Evolutionary conservation across 2,888 invertebrate genomes (phyloP).

Genomic region (Cheilosia soror): DNA sequence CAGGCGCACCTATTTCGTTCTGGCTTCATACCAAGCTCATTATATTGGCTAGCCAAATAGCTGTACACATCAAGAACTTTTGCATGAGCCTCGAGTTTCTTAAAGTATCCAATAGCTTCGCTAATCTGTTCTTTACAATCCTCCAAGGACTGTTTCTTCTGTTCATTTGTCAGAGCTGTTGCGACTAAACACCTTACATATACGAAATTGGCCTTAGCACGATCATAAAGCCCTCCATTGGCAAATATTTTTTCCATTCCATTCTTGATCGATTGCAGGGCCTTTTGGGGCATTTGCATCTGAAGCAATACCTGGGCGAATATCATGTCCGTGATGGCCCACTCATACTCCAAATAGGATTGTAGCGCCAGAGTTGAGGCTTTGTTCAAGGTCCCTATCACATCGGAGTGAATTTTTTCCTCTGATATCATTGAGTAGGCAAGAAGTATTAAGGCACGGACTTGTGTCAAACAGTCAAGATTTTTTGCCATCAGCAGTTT

Average conservation of each 20-base stretch:
- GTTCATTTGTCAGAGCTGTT: constrained; percentile 84
- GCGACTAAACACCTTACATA: constrained; percentile 92
- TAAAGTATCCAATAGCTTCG: constrained; percentile 88
- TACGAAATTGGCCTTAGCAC: constrained; percentile 90
- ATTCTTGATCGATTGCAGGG: constrained; percentile 88
- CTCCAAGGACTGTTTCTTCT: constrained; percentile 77
- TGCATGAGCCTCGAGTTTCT: constrained; percentile 90
- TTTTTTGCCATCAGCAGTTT: constrained; percentile 80
- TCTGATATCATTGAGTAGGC: constrained; percentile 86
- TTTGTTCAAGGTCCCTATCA: constrained; percentile 86
- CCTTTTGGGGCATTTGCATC: constrained; percentile 91
- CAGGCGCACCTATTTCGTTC: constrained; percentile 93
- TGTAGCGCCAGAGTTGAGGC: constrained; percentile 90
- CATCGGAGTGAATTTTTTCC: constrained; percentile 85
- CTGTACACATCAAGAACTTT: constrained; percentile 87
- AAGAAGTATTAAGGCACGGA: constrained; percentile 88
- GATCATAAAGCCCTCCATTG: constrained; percentile 92
- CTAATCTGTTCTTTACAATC: constrained; percentile 85
- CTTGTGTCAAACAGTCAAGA: constrained; percentile 84
- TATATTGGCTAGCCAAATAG: constrained; percentile 88
- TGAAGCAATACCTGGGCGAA: constrained; percentile 90
- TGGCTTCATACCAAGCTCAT: constrained; percentile 88
- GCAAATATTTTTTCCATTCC: constrained; percentile 89
- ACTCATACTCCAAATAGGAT: constrained; percentile 91
- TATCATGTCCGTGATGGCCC: constrained; percentile 90